Percentiles rank a stretch among this genome's conserved stretches.
Conservation (phyloP, 2,888 invertebrate species). For the Caradrina kadenii region DNA sequence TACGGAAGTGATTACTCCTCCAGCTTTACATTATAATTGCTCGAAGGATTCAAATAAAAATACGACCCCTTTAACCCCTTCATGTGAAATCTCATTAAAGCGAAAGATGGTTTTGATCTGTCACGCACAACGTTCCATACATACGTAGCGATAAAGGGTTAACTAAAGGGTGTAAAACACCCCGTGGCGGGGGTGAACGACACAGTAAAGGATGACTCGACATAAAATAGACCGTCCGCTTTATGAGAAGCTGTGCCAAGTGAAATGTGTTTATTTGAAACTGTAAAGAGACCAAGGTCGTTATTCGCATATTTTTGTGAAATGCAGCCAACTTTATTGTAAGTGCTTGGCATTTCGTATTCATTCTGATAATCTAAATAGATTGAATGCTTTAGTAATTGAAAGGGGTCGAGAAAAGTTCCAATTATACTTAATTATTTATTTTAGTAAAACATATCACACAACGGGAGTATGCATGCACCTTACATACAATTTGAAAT, state of each 20-base stretch:
- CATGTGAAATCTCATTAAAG: slow-evolving; percentile 60
- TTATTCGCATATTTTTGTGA: slow-evolving; percentile 29
- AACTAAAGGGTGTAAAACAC: slow-evolving; percentile 58
- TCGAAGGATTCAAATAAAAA: slow-evolving; percentile 34
- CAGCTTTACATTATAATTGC: slow-evolving; percentile 40
- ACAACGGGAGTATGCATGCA: not conserved
- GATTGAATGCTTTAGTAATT: slow-evolving; percentile 1
- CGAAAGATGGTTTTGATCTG: slow-evolving; percentile 63
- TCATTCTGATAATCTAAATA: slow-evolving; percentile 24
- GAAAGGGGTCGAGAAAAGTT: slow-evolving; percentile 30
- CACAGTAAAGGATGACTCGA: slow-evolving; percentile 72
- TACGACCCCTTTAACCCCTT: slow-evolving; percentile 38
- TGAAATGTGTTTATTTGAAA: slow-evolving; percentile 61
- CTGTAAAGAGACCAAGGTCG: slow-evolving; percentile 47
- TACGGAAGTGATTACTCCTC: slow-evolving; percentile 14
- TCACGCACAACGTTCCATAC: slow-evolving; percentile 62
- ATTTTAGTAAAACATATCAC: not conserved
- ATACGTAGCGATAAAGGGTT: slow-evolving; percentile 64
- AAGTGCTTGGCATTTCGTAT: slow-evolving; percentile 22
- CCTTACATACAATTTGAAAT: not conserved
- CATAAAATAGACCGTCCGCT: slow-evolving; percentile 77
- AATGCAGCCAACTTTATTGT: slow-evolving; percentile 25
- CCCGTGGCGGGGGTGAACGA: slow-evolving; percentile 70
- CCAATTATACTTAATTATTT: not conserved
- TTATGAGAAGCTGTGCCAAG: slow-evolving; percentile 68